Percentiles rank a stretch among this genome's conserved stretches.
Conservation (phyloP, 2,888 invertebrate species). For the Lasioglossum zephyrum region DNA sequence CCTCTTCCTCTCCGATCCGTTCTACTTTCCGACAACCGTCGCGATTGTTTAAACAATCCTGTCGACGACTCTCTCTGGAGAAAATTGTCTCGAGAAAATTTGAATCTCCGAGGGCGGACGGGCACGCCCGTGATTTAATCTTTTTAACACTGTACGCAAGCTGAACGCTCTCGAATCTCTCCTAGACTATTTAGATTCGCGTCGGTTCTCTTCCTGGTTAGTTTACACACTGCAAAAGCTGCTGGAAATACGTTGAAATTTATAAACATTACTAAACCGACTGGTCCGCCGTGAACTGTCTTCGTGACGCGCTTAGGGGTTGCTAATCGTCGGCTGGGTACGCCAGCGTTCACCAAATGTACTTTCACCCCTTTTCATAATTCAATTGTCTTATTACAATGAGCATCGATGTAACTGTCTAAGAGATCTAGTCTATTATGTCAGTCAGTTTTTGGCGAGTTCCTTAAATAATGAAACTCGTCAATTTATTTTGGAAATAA, state of each 20-base stretch:
- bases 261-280: constrained; percentile 68
- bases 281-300: constrained; percentile 56
- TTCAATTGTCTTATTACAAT: not conserved
- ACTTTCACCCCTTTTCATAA: not conserved
- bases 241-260: constrained; percentile 74
- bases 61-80: not conserved
- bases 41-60: not conserved
- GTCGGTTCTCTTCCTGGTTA: constrained; percentile 63
- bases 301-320: not conserved
- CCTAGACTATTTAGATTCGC: constrained; percentile 67
- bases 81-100: not conserved
- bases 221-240: constrained; percentile 75
- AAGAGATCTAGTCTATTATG: not conserved
- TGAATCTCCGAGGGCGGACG: constrained; percentile 56
- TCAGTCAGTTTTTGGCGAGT: not conserved
- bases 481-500: not conserved
- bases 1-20: constrained; percentile 19
- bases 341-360: not conserved
- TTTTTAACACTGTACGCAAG: constrained; percentile 60
- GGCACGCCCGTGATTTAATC: constrained; percentile 58
- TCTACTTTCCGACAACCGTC: not conserved
- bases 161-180: constrained; percentile 64
- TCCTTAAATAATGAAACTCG: not conserved
- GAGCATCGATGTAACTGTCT: not conserved
- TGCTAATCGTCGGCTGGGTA: not conserved